Evolutionary conservation across 53 echinoderm and acorn worm species (phyloP).

Genomic region (Temnopleurus reevesii): DNA sequence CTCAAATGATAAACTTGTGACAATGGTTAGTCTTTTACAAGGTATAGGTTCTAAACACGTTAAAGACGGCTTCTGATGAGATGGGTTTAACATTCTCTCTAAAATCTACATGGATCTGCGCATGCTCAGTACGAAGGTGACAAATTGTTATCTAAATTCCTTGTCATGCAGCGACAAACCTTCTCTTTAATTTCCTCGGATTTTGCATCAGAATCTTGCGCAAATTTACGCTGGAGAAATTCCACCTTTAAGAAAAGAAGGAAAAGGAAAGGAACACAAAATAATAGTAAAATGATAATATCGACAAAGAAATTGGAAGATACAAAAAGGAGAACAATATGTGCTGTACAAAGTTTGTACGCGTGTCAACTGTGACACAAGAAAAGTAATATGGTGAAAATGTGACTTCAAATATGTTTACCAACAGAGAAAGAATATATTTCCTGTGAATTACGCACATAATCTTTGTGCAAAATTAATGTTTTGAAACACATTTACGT

Average conservation of each 20-base stretch:
- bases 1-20: background rate
- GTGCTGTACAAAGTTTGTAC: too few species aligned
- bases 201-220: constrained; percentile 72
- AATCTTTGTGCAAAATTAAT: too few species aligned
- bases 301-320: too few species aligned
- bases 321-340: too few species aligned
- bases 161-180: constrained; percentile 73
- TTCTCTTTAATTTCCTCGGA: constrained; percentile 81
- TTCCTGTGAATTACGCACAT: too few species aligned
- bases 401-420: too few species aligned
- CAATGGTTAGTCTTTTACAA: background rate
- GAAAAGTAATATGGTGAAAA: too few species aligned
- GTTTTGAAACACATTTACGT: too few species aligned
- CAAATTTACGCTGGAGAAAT: constrained; percentile 81
- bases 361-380: too few species aligned
- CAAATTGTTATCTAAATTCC: background rate
- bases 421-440: too few species aligned
- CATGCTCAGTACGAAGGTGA: constrained; percentile 54
- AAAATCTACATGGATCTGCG: constrained; percentile 39
- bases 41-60: background rate
- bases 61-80: background rate
- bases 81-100: constrained; percentile 33
- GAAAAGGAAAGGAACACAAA: constrained; percentile 30
- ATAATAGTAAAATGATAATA: background rate
- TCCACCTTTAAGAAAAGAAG: constrained; percentile 72